phyloP scores from a whole-genome alignment of 1,140 invertebrate genomes.

The Protaetia brevitarsis region DNA sequence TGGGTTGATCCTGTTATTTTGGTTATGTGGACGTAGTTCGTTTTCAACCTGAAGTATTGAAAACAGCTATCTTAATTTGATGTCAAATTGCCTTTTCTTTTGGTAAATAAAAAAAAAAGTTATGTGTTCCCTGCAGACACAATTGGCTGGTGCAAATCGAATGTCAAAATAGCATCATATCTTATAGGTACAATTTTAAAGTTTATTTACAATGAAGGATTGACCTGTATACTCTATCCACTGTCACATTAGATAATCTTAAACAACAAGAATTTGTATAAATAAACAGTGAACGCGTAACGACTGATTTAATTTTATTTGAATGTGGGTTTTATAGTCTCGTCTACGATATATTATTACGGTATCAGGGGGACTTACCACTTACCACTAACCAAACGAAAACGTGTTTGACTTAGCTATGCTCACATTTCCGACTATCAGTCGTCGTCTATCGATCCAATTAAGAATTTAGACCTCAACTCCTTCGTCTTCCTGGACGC shows the following conservation, averaged over 20 bases:
- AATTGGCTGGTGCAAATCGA: no score
- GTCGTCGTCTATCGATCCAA: slow-evolving; percentile 15
- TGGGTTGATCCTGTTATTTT: no score
- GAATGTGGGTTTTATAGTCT: slow-evolving; percentile 11
- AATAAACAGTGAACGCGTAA: neutral
- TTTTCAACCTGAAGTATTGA: no score
- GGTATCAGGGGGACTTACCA: neutral
- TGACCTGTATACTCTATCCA: neutral
- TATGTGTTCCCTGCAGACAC: no score
- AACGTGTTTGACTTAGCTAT: slow-evolving; percentile 4
- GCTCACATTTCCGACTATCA: slow-evolving; percentile 14
- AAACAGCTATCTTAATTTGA: no score
- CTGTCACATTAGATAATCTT: neutral
- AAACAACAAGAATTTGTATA: slow-evolving; percentile 2
- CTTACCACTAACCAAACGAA: neutral
- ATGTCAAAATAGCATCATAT: no score
- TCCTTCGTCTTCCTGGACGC: slow-evolving; percentile 1
- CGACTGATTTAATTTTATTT: slow-evolving; percentile 15
- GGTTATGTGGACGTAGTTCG: no score
- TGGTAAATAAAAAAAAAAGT: no score
- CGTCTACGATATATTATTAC: slow-evolving; percentile 9
- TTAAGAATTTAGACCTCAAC: slow-evolving; percentile 13
- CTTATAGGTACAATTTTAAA: no score
- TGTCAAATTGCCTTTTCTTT: no score
- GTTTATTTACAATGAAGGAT: neutral